A percentile compares a stretch with the other conserved stretches of the same genome.
Conservation (phyloP, 2,113 vertebrate genomes). For the Synodontis membranacea region DNA sequence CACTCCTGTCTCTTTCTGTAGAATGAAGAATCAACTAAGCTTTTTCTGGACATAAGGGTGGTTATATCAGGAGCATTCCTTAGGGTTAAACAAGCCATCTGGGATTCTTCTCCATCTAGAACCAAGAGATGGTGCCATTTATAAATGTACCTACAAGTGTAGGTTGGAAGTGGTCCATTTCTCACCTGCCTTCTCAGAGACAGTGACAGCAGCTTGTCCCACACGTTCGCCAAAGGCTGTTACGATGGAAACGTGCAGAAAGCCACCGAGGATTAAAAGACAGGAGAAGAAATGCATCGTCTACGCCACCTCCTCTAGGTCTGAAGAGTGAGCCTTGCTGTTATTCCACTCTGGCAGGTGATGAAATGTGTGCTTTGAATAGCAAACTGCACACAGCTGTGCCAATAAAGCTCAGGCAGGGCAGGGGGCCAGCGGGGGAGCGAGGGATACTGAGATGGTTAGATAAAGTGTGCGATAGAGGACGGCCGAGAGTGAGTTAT, state of each 20-base stretch:
- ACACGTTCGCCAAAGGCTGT: constrained; percentile 31
- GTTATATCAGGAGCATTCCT: neutral
- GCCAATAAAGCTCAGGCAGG: constrained; percentile 21
- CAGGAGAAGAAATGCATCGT: constrained; percentile 5
- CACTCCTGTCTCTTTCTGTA: constrained; percentile 13
- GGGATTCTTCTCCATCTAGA: neutral
- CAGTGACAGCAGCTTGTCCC: constrained; percentile 47
- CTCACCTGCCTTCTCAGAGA: constrained; percentile 50
- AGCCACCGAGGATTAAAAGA: constrained; percentile 25
- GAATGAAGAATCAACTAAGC: neutral
- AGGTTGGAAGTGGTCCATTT: constrained; percentile 43
- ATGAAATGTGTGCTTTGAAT: constrained; percentile 36
- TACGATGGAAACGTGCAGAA: constrained; percentile 21
- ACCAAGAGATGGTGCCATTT: constrained; percentile 25
- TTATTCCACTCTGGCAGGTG: constrained; percentile 24
- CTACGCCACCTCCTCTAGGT: constrained; percentile 9
- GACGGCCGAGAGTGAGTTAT: neutral
- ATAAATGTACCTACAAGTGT: constrained; percentile 39
- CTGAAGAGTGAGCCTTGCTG: neutral
- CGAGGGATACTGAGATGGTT: constrained; percentile 39
- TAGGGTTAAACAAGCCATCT: constrained; percentile 6
- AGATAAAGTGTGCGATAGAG: constrained; percentile 46
- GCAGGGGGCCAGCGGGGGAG: constrained; percentile 50
- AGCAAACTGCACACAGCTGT: constrained; percentile 3
- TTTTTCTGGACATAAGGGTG: constrained; percentile 11